Evolutionary conservation across 2,797 vertebrate genomes (phyloP).

Genomic region (Synanceia verrucosa): DNA sequence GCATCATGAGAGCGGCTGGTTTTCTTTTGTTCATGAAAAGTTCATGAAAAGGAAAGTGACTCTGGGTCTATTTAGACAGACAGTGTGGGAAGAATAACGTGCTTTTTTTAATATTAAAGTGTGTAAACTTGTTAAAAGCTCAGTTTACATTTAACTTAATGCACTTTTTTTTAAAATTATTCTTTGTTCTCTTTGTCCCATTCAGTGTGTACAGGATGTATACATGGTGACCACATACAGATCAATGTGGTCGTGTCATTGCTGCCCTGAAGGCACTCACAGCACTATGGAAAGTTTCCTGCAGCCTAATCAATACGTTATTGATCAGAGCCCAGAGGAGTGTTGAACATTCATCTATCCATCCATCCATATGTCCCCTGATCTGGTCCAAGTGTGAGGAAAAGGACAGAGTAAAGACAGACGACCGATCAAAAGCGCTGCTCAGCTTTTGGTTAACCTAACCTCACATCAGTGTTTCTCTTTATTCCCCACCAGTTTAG

Average conservation of each 20-base stretch:
- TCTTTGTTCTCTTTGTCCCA: not conserved
- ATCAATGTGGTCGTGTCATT: not conserved
- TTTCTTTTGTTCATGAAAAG: too few species aligned
- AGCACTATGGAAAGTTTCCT: constrained; percentile 32
- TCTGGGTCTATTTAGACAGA: too few species aligned
- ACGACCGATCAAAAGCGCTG: not conserved
- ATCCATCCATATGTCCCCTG: not conserved
- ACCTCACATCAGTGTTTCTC: not conserved
- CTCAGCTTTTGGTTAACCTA: not conserved
- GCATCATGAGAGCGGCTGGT: not conserved
- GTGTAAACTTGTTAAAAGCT: too few species aligned
- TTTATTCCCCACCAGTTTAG: not conserved
- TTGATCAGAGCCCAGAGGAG: constrained; percentile 14
- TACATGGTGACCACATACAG: not conserved
- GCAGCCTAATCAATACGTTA: constrained; percentile 20
- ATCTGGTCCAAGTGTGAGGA: not conserved
- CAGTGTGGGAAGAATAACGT: too few species aligned
- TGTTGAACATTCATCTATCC: not conserved
- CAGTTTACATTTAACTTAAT: not conserved
- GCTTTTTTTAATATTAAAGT: too few species aligned
- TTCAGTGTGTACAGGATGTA: not conserved
- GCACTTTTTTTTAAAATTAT: accelerated
- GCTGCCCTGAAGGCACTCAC: constrained; percentile 2
- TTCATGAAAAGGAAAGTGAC: too few species aligned
- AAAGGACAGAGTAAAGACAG: not conserved